Conservation (phyloP, 2,888 invertebrate species). For the Galeruca laticollis region DNA sequence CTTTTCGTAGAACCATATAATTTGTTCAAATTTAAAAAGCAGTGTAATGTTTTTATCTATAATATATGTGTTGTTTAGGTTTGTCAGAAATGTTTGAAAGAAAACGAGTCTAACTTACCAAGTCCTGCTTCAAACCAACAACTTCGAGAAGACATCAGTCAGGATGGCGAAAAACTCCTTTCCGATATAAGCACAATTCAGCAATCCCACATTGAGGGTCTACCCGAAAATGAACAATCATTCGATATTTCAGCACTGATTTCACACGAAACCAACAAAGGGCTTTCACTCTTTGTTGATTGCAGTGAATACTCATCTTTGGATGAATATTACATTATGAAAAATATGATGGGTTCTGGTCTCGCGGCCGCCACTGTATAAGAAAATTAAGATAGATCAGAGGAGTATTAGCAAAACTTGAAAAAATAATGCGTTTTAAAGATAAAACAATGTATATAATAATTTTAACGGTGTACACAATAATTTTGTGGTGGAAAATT, state of each 20-base stretch:
- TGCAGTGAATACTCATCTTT: constrained; percentile 61
- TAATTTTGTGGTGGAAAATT: too few relatives aligned
- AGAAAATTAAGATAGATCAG: constrained; percentile 41
- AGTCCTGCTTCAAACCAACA: constrained; percentile 53
- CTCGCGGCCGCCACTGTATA: constrained; percentile 63
- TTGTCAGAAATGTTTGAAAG: constrained; percentile 60
- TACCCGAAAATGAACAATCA: constrained; percentile 37
- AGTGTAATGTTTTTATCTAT: too few relatives aligned
- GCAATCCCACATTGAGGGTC: constrained; percentile 66
- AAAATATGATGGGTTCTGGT: constrained; percentile 61
- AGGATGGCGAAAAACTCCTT: constrained; percentile 75
- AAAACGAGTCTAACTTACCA: constrained; percentile 18
- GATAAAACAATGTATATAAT: background rate
- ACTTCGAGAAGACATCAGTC: constrained; percentile 69
- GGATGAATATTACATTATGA: constrained; percentile 62
- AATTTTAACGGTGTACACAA: background rate
- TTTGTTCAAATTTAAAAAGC: too few relatives aligned
- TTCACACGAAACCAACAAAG: constrained; percentile 68
- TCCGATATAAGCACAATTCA: constrained; percentile 71
- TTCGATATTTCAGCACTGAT: constrained; percentile 21
- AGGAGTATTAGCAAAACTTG: constrained; percentile 30
- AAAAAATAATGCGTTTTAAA: constrained; percentile 5
- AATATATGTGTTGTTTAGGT: constrained; percentile 45
- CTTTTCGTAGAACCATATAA: too few relatives aligned
- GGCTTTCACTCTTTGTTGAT: constrained; percentile 65